Evolutionary conservation across 2,113 vertebrate species (phyloP).

Genomic region (Hepsetus odoe): DNA sequence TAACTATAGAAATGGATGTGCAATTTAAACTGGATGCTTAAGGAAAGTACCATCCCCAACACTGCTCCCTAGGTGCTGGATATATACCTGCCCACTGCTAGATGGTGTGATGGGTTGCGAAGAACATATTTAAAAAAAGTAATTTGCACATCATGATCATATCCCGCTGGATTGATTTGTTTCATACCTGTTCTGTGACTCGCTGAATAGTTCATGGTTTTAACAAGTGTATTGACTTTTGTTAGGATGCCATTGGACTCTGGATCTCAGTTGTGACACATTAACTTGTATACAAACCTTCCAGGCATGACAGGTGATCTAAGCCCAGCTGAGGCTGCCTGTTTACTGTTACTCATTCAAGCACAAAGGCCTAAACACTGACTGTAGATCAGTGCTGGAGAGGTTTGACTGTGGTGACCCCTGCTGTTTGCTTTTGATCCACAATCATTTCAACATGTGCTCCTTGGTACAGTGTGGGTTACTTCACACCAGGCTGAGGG

Average conservation of each 20-base stretch:
- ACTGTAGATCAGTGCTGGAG: background rate
- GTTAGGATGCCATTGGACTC: background rate
- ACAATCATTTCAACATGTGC: background rate
- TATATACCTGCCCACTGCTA: no score
- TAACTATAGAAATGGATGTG: no score
- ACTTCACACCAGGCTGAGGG: no score
- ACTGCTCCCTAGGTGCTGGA: no score
- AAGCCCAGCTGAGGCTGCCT: background rate
- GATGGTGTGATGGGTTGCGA: no score
- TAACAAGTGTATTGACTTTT: background rate
- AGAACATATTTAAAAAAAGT: no score
- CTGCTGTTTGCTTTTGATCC: constrained; percentile 1
- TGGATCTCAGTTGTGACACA: background rate
- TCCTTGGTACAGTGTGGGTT: background rate
- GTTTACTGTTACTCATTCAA: background rate
- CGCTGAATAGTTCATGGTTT: no score
- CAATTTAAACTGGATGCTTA: no score
- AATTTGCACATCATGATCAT: no score
- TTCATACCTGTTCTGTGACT: no score
- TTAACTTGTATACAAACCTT: background rate
- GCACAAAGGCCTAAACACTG: background rate
- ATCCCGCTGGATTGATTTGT: no score
- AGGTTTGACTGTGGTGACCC: background rate
- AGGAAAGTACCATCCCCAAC: no score
- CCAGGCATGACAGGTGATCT: background rate